Evolutionary conservation across 2,797 vertebrate species (phyloP).

Genomic region (Sebastolobus alascanus): DNA sequence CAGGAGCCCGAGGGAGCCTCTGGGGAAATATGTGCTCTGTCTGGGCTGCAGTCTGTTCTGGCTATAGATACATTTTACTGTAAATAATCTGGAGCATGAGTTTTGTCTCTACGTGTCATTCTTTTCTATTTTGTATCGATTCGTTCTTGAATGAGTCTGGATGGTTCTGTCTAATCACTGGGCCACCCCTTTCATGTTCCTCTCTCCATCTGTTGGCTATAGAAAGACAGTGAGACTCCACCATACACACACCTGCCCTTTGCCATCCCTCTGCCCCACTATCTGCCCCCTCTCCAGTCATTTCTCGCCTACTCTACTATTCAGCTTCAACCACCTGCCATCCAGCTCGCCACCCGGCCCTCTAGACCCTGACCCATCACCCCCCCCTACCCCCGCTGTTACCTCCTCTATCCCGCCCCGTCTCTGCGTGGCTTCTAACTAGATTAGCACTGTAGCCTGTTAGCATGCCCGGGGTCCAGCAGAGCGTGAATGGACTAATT

Average conservation of each 20-base stretch:
- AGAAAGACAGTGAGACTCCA: slow-evolving; percentile 22
- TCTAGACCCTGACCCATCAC: slow-evolving; percentile 51
- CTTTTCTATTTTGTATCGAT: not conserved
- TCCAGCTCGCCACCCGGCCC: slow-evolving; percentile 39
- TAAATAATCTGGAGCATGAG: slow-evolving; percentile 20
- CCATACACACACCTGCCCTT: slow-evolving; percentile 43
- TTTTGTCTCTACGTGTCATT: not conserved
- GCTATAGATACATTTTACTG: slow-evolving; percentile 6
- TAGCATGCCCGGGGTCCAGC: slow-evolving; percentile 68
- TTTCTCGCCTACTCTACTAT: slow-evolving; percentile 54
- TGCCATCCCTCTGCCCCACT: slow-evolving; percentile 33
- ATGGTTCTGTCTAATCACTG: slow-evolving; percentile 28
- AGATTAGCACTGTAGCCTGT: slow-evolving; percentile 76
- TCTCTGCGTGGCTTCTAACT: slow-evolving; percentile 71
- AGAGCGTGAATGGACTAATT: slow-evolving; percentile 70
- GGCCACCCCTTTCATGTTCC: slow-evolving; percentile 29
- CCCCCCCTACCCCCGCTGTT: not conserved
- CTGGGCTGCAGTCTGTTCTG: slow-evolving; percentile 9
- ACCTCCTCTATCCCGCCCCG: not conserved
- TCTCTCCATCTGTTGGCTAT: slow-evolving; percentile 58
- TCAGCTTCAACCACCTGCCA: slow-evolving; percentile 76
- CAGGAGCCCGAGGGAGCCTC: slow-evolving; percentile 21
- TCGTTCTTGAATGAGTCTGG: slow-evolving; percentile 8
- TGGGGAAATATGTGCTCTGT: slow-evolving; percentile 44
- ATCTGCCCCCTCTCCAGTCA: slow-evolving; percentile 37